A percentile compares a stretch with the other conserved stretches of the same genome.
Conservation (phyloP, 1,140 invertebrate species). For the Ostrea edulis region DNA sequence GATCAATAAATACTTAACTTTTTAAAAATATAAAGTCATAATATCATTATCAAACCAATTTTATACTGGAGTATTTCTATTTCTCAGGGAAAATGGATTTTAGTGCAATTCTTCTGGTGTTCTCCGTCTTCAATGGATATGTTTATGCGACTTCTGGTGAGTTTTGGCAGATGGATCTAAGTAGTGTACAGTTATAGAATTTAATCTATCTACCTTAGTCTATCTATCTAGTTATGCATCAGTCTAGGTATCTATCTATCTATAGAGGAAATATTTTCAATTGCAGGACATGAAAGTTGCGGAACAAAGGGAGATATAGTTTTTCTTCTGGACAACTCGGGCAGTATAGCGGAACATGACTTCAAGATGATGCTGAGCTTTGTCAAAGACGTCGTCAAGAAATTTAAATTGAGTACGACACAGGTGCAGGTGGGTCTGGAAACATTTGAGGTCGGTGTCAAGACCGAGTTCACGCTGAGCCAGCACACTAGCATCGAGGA, state of each 20-base stretch:
- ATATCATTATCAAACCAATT: too few species aligned
- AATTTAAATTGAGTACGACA: not conserved
- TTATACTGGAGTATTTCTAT: not conserved
- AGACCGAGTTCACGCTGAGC: conserved; percentile 7
- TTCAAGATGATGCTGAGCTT: not conserved
- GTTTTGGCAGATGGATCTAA: not conserved
- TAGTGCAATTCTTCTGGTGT: not conserved
- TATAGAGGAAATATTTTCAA: not conserved
- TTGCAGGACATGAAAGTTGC: not conserved
- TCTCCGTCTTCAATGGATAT: not conserved
- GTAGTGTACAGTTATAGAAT: too few species aligned
- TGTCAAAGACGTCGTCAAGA: not conserved
- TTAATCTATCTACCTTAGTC: too few species aligned
- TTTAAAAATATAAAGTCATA: too few species aligned
- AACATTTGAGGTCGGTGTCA: not conserved
- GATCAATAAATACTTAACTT: too few species aligned
- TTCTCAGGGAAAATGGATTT: conserved; percentile 3
- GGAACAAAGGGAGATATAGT: conserved; percentile 40
- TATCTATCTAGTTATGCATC: too few species aligned
- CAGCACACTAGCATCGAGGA: not conserved
- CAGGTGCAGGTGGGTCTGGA: not conserved
- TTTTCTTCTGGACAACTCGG: conserved; percentile 13
- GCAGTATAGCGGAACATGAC: not conserved
- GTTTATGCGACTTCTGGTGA: not conserved
- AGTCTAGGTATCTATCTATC: too few species aligned